These are phyloP conservation scores for Chromobotia macracanthus DNA, from an alignment of 2,797 vertebrate genomes.

Conservation along the genomic window DNA sequence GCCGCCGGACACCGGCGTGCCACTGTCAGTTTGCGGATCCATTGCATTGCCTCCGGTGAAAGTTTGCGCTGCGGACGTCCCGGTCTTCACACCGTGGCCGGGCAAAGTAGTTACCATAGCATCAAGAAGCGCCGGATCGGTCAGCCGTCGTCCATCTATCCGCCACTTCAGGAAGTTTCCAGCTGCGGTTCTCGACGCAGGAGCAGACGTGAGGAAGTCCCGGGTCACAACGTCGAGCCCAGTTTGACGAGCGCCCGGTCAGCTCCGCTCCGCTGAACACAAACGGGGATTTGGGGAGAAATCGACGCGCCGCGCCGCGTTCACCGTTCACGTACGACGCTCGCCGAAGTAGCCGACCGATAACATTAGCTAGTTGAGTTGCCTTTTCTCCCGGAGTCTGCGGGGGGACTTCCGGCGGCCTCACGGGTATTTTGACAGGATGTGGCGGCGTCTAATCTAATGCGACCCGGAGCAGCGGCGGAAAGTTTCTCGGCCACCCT, in stretches of 20 bases:
- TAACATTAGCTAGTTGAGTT: slow-evolving; percentile 84
- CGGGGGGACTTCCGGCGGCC: slow-evolving; percentile 86
- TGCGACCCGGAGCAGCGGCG: slow-evolving; percentile 85
- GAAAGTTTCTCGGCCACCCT: slow-evolving; percentile 95
- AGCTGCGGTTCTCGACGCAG: slow-evolving; percentile 72
- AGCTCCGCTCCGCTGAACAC: slow-evolving; percentile 52
- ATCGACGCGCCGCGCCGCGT: too few species aligned
- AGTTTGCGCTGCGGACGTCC: slow-evolving; percentile 80
- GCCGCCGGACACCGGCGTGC: slow-evolving; percentile 68
- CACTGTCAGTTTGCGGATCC: slow-evolving; percentile 84
- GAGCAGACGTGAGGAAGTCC: slow-evolving; percentile 62
- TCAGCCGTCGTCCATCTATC: slow-evolving; percentile 75
- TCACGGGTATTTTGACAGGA: slow-evolving; percentile 84
- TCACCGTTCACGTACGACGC: too few species aligned
- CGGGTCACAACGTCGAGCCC: slow-evolving; percentile 44
- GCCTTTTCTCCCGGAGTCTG: slow-evolving; percentile 85
- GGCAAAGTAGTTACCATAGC: slow-evolving; percentile 79
- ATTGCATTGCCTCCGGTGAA: slow-evolving; percentile 92
- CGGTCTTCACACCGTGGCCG: slow-evolving; percentile 77
- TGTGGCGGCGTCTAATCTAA: slow-evolving; percentile 85
- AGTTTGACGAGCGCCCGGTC: slow-evolving; percentile 45
- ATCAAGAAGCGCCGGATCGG: slow-evolving; percentile 81
- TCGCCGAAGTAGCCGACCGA: slow-evolving; percentile 76
- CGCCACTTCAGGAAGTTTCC: slow-evolving; percentile 70
- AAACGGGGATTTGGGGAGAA: slow-evolving; percentile 61